Percentiles rank a stretch among this genome's conserved stretches.
These are phyloP conservation scores for Mirza zaza DNA, from an alignment of 2,113 vertebrate species.

Conservation along the genomic window DNA sequence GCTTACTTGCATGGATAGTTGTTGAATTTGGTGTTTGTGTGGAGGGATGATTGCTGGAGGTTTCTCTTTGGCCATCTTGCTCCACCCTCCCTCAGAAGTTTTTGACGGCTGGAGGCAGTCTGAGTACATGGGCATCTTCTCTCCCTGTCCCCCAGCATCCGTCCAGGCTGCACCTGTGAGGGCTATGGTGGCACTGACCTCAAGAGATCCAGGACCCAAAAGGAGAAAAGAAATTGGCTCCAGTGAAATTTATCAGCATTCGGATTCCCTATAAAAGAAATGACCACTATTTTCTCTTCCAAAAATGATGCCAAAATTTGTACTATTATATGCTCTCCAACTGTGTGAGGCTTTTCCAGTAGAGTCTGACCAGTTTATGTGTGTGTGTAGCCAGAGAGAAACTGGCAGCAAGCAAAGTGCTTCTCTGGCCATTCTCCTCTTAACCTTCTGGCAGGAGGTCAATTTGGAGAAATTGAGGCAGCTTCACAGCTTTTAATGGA, in stretches of 20 bases:
- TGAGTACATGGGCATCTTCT: not conserved
- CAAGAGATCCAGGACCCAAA: not conserved
- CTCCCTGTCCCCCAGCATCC: accelerated
- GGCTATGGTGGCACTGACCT: accelerated
- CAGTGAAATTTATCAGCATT: not conserved
- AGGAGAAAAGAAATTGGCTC: not conserved
- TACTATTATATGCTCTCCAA: not conserved
- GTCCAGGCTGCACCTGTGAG: not conserved
- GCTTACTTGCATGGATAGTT: too few species aligned
- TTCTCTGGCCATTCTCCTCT: not conserved
- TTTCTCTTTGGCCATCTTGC: too few species aligned
- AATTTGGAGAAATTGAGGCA: not conserved
- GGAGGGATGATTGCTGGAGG: too few species aligned
- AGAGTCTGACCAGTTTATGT: not conserved
- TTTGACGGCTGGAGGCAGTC: not conserved
- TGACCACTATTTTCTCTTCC: not conserved
- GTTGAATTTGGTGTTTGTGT: too few species aligned
- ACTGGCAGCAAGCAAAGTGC: accelerated
- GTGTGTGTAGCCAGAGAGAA: not conserved
- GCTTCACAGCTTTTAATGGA: not conserved
- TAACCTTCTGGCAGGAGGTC: not conserved
- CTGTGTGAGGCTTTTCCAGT: not conserved
- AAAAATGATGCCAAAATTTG: not conserved
- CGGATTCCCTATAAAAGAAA: not conserved
- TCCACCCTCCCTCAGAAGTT: too few species aligned